Percentiles rank a stretch among this genome's conserved stretches.
These are phyloP conservation scores for Drosophila baimaii DNA, from an alignment of 1,140 invertebrate species.

Conservation along the genomic window DNA sequence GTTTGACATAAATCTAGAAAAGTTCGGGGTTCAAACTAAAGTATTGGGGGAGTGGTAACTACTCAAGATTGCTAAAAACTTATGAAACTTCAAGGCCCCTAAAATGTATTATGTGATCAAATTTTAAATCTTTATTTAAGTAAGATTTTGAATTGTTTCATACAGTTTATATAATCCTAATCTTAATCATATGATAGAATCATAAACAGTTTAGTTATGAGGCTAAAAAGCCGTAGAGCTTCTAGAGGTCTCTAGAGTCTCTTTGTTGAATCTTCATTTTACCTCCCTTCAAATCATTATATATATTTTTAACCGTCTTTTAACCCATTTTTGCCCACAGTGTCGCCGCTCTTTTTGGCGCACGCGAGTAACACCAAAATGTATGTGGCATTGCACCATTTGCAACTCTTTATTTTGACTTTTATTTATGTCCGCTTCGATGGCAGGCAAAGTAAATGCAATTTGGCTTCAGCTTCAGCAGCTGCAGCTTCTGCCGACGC, in stretches of 20 bases:
- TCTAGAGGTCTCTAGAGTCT: too few species aligned
- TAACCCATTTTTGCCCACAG: conserved; percentile 16
- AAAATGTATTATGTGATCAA: too few species aligned
- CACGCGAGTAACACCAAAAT: conserved; percentile 50
- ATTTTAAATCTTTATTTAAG: too few species aligned
- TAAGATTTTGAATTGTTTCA: too few species aligned
- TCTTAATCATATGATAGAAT: too few species aligned
- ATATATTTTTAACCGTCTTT: not conserved
- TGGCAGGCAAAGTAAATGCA: conserved; percentile 79
- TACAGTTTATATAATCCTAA: too few species aligned
- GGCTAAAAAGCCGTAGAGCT: too few species aligned
- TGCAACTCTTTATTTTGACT: conserved; percentile 83
- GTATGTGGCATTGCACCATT: conserved; percentile 70
- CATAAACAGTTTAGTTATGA: too few species aligned
- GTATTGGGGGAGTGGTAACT: not conserved
- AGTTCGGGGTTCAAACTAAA: conserved; percentile 11
- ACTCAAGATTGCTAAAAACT: not conserved
- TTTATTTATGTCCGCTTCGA: conserved; percentile 77
- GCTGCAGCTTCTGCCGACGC: conserved; percentile 44
- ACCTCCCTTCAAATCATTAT: not conserved
- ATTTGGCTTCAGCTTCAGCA: conserved; percentile 51
- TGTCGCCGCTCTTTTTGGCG: conserved; percentile 8
- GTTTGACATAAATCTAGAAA: conserved; percentile 27
- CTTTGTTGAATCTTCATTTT: too few species aligned
- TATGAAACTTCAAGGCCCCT: not conserved